A percentile compares a stretch with the other conserved stretches of the same genome.
These are phyloP conservation scores for Drosophila anomelani DNA, from an alignment of 2,888 invertebrate genomes.

Conservation along the genomic window DNA sequence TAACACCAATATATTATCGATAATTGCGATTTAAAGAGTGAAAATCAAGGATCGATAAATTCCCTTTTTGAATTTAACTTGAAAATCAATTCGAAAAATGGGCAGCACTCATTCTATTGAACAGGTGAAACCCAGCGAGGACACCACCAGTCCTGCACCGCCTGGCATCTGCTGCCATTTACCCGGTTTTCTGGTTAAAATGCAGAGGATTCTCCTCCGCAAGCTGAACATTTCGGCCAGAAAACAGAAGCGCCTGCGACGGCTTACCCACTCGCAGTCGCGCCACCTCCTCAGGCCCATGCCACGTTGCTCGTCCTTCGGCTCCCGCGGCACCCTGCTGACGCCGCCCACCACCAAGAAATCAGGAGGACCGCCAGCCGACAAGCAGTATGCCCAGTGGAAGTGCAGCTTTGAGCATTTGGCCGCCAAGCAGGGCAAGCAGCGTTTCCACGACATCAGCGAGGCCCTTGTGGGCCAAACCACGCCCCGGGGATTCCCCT, in stretches of 20 bases:
- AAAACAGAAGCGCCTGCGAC: slow-evolving; percentile 19
- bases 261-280: slow-evolving; percentile 16
- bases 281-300: slow-evolving; percentile 57
- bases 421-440: slow-evolving; percentile 8
- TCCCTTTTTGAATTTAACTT: background rate
- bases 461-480: slow-evolving; percentile 74
- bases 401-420: slow-evolving; percentile 66
- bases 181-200: slow-evolving; percentile 10
- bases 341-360: slow-evolving; percentile 37
- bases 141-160: background rate
- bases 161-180: slow-evolving; percentile 19
- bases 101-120: slow-evolving; percentile 15
- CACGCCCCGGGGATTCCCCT: slow-evolving; percentile 75
- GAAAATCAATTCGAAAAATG: background rate
- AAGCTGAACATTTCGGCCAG: slow-evolving; percentile 26
- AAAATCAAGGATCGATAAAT: background rate
- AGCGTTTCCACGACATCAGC: slow-evolving; percentile 46
- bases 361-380: slow-evolving; percentile 6
- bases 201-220: slow-evolving; percentile 25
- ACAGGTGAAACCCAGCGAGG: slow-evolving; percentile 10
- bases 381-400: slow-evolving; percentile 65
- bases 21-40: too few relatives aligned
- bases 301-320: slow-evolving; percentile 72
- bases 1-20: background rate
- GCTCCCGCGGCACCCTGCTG: slow-evolving; percentile 54